Conservation (phyloP, 2,888 invertebrate species). For the Ormyrus rosae region DNA sequence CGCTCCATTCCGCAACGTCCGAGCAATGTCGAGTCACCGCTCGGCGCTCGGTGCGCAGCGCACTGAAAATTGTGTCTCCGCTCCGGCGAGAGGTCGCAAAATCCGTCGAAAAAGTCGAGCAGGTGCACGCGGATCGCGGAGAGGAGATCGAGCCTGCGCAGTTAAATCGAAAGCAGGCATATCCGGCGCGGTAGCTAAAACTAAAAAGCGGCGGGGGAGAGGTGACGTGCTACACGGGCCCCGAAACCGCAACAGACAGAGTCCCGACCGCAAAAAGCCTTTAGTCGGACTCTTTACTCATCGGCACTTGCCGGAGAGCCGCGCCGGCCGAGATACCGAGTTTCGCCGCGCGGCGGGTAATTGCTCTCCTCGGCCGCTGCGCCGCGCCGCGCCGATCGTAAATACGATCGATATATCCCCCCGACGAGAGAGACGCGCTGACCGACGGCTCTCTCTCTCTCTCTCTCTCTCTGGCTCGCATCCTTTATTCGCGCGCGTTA, state of each 20-base stretch:
- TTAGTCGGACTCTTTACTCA: slow-evolving; percentile 46
- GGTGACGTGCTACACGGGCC: background rate
- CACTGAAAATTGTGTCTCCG: slow-evolving; percentile 15
- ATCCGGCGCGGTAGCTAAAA: slow-evolving; percentile 19
- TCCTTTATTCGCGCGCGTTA: background rate
- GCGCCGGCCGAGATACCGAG: background rate
- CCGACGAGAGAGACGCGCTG: no score
- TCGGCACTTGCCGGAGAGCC: slow-evolving; percentile 26
- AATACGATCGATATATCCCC: slow-evolving; percentile 16
- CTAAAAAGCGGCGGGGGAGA: slow-evolving; percentile 59
- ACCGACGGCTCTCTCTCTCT: no score
- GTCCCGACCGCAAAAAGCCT: slow-evolving; percentile 41
- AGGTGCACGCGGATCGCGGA: no score
- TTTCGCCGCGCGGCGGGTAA: slow-evolving; percentile 26
- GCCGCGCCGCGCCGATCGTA: slow-evolving; percentile 25
- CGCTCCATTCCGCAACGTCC: slow-evolving; percentile 19
- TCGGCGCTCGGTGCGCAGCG: background rate
- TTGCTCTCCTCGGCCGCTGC: slow-evolving; percentile 2
- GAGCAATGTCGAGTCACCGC: slow-evolving; percentile 4
- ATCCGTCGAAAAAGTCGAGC: no score
- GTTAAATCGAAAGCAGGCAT: slow-evolving; percentile 10
- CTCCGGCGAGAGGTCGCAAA: no score
- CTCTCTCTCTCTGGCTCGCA: background rate
- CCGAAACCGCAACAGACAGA: slow-evolving; percentile 41
- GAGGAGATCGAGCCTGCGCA: no score